Evolutionary conservation across 2,113 vertebrate species (phyloP).

Genomic region (Laterallus jamaicensis): DNA sequence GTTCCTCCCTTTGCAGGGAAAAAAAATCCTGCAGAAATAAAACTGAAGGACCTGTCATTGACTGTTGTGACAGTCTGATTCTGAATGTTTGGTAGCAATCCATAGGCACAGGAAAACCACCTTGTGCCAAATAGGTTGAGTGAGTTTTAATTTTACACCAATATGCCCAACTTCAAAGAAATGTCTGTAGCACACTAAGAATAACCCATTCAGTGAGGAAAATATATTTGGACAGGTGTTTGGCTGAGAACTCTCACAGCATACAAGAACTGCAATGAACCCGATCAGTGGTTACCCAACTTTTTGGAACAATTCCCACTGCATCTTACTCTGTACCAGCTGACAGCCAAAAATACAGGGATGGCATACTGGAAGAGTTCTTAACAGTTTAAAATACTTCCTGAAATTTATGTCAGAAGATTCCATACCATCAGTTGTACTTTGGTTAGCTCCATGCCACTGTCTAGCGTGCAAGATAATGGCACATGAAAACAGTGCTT

Average conservation of each 20-base stretch:
- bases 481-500: neutral
- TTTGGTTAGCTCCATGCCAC: neutral
- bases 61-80: neutral
- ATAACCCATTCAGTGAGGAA: neutral
- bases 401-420: neutral
- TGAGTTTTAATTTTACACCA: neutral
- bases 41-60: neutral
- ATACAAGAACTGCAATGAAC: neutral
- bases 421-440: neutral
- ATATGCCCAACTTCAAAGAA: neutral
- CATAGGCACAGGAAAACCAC: neutral
- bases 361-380: neutral
- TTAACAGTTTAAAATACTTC: neutral
- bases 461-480: neutral
- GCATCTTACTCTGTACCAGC: neutral
- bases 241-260: neutral
- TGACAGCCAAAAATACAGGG: neutral
- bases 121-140: neutral
- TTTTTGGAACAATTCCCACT: neutral
- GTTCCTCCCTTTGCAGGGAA: neutral
- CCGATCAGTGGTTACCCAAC: neutral
- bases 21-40: neutral
- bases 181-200: neutral
- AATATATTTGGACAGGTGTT: neutral
- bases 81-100: neutral